Conservation (phyloP, 2,797 vertebrate genomes). For the Pampus argenteus region DNA sequence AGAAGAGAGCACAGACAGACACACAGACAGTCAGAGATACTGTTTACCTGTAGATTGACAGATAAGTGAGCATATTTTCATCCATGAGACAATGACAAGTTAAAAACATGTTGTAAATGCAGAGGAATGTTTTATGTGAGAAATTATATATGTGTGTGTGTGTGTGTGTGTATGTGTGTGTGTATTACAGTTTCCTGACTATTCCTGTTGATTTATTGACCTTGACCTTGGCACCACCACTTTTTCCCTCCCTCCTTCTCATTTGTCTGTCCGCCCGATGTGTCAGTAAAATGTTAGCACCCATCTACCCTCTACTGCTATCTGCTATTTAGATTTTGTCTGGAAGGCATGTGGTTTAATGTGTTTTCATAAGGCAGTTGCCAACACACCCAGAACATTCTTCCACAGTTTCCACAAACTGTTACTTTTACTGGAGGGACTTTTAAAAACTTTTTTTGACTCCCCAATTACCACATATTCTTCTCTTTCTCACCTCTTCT, state of each 20-base stretch:
- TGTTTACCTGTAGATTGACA: constrained; percentile 35
- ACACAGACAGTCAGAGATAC: constrained; percentile 22
- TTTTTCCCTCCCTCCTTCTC: constrained; percentile 40
- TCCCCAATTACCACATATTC: constrained; percentile 52
- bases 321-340: constrained; percentile 76
- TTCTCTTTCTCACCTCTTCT: constrained; percentile 64
- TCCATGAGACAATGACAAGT: constrained; percentile 16
- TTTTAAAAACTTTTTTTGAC: constrained; percentile 60
- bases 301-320: constrained; percentile 37
- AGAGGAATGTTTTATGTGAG: not conserved
- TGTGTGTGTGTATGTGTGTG: constrained; percentile 1
- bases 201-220: constrained; percentile 55
- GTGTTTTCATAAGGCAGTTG: constrained; percentile 72
- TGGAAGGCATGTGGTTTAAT: constrained; percentile 51
- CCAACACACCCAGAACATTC: constrained; percentile 68
- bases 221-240: constrained; percentile 68
- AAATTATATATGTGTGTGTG: not conserved
- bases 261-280: constrained; percentile 74
- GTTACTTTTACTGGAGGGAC: constrained; percentile 78
- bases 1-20: constrained; percentile 32
- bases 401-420: constrained; percentile 64
- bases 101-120: constrained; percentile 1
- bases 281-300: constrained; percentile 80
- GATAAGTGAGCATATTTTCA: constrained; percentile 7
- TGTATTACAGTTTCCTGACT: constrained; percentile 30